Evolutionary conservation across 2,113 vertebrate genomes (phyloP).

Genomic region (Actinemys pallida): DNA sequence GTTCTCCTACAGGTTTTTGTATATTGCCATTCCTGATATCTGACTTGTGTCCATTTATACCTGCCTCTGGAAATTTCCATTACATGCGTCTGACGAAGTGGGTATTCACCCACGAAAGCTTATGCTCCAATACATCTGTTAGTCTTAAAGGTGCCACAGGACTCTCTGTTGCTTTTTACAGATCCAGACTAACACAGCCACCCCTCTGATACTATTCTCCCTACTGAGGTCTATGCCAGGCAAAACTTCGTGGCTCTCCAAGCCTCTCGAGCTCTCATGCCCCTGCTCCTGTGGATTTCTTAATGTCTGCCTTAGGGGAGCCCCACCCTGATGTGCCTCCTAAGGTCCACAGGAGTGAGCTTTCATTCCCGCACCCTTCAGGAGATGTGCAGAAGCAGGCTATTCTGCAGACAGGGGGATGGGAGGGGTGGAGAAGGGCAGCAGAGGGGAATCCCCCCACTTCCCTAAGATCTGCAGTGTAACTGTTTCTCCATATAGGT

Average conservation of each 20-base stretch:
- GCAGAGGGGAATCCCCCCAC: not conserved
- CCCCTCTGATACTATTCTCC: not conserved
- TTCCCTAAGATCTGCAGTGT: not conserved
- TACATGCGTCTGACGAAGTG: too few species aligned
- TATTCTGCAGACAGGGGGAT: not conserved
- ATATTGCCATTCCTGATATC: too few species aligned
- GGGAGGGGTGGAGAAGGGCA: not conserved
- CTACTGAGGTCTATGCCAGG: not conserved
- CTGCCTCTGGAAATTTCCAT: too few species aligned
- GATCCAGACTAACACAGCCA: too few species aligned
- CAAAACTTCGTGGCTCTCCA: not conserved
- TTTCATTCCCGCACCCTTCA: not conserved
- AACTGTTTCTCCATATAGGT: not conserved
- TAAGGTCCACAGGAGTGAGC: not conserved
- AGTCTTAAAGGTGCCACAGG: too few species aligned
- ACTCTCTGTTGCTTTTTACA: too few species aligned
- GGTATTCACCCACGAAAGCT: too few species aligned
- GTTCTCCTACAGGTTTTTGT: too few species aligned
- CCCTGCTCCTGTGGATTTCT: not conserved
- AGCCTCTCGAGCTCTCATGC: not conserved
- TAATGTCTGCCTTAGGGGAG: not conserved
- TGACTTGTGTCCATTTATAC: too few species aligned
- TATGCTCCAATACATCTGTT: too few species aligned
- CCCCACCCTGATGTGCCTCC: not conserved
- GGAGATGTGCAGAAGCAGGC: not conserved